Evolutionary conservation across 2,113 vertebrate genomes (phyloP).

Genomic region (Dryoscopus gambensis): DNA sequence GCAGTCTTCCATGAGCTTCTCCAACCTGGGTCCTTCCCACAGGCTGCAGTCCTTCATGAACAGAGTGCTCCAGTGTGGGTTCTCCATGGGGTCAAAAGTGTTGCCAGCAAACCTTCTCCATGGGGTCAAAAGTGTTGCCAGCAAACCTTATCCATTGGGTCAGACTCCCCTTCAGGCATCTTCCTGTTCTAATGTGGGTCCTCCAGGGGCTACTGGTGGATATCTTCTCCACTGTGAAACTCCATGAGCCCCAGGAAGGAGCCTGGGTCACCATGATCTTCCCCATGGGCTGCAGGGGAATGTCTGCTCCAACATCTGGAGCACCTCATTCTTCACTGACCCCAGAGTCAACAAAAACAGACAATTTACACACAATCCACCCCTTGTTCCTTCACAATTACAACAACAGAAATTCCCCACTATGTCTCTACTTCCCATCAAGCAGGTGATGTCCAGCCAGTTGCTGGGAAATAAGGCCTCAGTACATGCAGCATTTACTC

Average conservation of each 20-base stretch:
- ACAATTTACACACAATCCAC: neutral
- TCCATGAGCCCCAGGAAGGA: neutral
- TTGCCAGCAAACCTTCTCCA: neutral
- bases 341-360: neutral
- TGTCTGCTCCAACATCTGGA: neutral
- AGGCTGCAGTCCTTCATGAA: neutral
- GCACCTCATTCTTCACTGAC: neutral
- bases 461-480: neutral
- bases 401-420: neutral
- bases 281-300: neutral
- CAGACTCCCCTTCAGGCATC: neutral
- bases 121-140: accelerated
- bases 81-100: accelerated
- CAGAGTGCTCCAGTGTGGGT: neutral
- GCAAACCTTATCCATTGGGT: neutral
- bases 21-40: neutral
- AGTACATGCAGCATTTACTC: neutral
- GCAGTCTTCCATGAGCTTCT: neutral
- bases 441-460: neutral
- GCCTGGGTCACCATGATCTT: neutral
- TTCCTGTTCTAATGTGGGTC: neutral
- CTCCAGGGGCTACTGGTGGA: neutral
- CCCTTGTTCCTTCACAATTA: neutral
- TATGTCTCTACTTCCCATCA: neutral
- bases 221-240: neutral